Conservation (phyloP, 2,888 invertebrate species). For the Ormyrus pomaceus region DNA sequence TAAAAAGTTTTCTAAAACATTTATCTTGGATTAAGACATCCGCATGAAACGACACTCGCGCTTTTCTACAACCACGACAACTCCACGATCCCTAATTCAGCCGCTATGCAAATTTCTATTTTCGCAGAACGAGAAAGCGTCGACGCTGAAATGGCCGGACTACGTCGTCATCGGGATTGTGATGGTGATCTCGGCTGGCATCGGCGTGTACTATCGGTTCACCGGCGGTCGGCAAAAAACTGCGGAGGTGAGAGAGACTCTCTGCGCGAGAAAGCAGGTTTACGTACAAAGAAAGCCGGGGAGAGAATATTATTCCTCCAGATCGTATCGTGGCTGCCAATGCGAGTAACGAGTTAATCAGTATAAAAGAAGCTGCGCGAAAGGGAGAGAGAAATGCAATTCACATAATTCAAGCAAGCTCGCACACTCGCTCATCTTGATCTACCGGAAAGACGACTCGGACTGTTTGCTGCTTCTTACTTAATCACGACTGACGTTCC, state of each 20-base stretch:
- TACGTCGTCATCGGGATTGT: conserved; percentile 86
- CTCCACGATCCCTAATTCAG: too few species aligned
- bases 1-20: too few species aligned
- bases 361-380: background rate
- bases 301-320: background rate
- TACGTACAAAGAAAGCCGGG: too few species aligned
- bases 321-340: background rate
- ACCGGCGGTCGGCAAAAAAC: conserved; percentile 92
- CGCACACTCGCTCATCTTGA: background rate
- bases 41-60: too few species aligned
- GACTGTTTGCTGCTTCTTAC: background rate
- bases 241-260: conserved; percentile 80
- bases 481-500: background rate
- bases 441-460: conserved; percentile 24
- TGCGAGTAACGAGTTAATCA: conserved; percentile 38
- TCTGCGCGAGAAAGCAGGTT: too few species aligned
- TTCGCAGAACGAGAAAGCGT: conserved; percentile 18
- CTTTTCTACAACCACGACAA: too few species aligned
- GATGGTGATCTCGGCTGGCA: conserved; percentile 84
- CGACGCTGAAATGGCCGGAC: conserved; percentile 77
- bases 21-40: too few species aligned
- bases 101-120: too few species aligned
- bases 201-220: conserved; percentile 91
- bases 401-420: conserved; percentile 10
- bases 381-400: conserved; percentile 40